Percentiles rank a stretch among this genome's conserved stretches.
Evolutionary conservation across 2,888 invertebrate species (phyloP).

Genomic region (Dasypolia templi): DNA sequence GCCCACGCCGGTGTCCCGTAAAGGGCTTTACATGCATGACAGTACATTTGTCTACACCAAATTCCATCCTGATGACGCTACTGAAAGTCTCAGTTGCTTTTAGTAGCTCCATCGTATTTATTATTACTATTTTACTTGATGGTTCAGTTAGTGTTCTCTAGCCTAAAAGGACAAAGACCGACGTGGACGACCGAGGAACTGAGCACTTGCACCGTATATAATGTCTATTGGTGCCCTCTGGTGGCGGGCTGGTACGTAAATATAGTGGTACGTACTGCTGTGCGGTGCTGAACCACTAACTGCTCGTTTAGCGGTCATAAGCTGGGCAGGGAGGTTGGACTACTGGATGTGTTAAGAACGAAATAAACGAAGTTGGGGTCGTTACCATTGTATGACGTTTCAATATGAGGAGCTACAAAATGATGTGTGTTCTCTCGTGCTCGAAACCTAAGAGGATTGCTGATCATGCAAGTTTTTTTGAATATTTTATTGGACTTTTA

Average conservation of each 20-base stretch:
- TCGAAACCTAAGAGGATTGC: background rate
- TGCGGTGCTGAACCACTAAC: conserved; percentile 60
- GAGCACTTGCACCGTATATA: conserved; percentile 27
- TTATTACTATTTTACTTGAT: background rate
- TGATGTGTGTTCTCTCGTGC: background rate
- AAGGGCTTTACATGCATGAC: too few species aligned
- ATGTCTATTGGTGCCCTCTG: conserved; percentile 58
- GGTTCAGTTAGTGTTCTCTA: background rate
- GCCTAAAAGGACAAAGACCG: background rate
- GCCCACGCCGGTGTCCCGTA: too few species aligned
- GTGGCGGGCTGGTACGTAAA: conserved; percentile 59
- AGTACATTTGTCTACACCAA: too few species aligned
- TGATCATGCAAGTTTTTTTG: background rate
- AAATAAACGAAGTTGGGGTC: background rate
- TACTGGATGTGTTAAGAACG: conserved; percentile 28
- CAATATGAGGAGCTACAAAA: background rate
- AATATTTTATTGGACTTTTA: too few species aligned
- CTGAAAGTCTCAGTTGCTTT: too few species aligned
- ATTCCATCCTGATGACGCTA: too few species aligned
- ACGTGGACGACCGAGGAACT: background rate
- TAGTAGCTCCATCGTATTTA: too few species aligned
- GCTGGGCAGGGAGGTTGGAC: background rate
- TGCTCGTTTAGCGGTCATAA: conserved; percentile 63
- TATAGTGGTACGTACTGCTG: conserved; percentile 45
- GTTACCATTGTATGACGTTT: background rate